These are phyloP conservation scores for Caenorhabditis drosophilae DNA, from an alignment of 2,888 invertebrate species.

Conservation along the genomic window DNA sequence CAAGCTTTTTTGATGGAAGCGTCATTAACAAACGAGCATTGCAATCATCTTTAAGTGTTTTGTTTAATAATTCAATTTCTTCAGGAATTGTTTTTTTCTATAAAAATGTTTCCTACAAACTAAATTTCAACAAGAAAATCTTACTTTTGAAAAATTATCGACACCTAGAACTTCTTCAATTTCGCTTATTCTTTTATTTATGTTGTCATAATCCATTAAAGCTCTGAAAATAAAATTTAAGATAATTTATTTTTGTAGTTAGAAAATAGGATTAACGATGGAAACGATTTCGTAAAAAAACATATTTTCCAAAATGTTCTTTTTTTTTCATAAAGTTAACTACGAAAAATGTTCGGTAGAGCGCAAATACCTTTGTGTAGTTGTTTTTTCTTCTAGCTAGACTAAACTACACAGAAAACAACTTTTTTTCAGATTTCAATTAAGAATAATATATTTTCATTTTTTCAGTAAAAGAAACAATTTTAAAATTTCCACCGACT, in stretches of 20 bases:
- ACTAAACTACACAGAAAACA: too few relatives aligned
- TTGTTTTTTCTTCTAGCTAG: too few relatives aligned
- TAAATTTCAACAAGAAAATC: neutral
- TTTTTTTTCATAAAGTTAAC: too few relatives aligned
- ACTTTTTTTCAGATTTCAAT: too few relatives aligned
- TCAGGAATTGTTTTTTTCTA: neutral
- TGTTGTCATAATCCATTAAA: neutral
- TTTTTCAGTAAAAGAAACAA: too few relatives aligned
- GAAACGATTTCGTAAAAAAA: too few relatives aligned
- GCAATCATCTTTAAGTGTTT: neutral
- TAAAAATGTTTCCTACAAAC: neutral
- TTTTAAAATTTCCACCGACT: too few relatives aligned
- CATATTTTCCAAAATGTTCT: too few relatives aligned
- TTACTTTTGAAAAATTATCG: constrained; percentile 4
- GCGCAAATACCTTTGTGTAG: too few relatives aligned
- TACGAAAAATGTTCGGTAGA: too few relatives aligned
- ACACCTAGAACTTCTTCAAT: constrained; percentile 3
- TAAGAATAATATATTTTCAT: too few relatives aligned
- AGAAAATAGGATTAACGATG: neutral
- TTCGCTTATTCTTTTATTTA: neutral
- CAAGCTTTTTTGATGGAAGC: neutral
- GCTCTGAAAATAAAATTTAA: neutral
- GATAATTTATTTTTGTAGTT: neutral
- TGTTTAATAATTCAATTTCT: constrained; percentile 1
- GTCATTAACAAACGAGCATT: neutral